A percentile compares a stretch with the other conserved stretches of the same genome.
These are phyloP conservation scores for Zaprionus lachaisei DNA, from an alignment of 1,140 invertebrate species.

Conservation along the genomic window DNA sequence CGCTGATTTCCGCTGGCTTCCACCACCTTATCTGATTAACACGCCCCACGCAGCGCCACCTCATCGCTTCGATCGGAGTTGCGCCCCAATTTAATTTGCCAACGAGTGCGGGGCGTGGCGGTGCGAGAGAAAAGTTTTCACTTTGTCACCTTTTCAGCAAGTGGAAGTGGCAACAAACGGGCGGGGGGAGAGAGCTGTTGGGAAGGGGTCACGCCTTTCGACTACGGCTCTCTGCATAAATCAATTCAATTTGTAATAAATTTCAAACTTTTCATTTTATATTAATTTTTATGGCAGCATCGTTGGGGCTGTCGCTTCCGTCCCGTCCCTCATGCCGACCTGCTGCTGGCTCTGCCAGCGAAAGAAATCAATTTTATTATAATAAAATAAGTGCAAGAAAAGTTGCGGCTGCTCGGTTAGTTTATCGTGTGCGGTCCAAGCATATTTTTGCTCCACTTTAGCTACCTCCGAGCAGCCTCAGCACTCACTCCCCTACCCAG, in stretches of 20 bases:
- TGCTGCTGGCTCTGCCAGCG: constrained; percentile 10
- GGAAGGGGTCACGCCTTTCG: background rate
- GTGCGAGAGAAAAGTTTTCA: constrained; percentile 61
- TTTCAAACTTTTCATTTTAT: constrained; percentile 83
- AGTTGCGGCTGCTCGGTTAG: constrained; percentile 56
- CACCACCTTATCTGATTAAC: constrained; percentile 71
- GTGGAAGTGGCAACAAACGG: background rate
- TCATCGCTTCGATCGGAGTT: constrained; percentile 31
- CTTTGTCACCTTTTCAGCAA: constrained; percentile 70
- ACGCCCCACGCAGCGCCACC: constrained; percentile 44
- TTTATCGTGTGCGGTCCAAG: constrained; percentile 54
- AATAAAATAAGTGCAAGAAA: constrained; percentile 79
- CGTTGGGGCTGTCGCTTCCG: constrained; percentile 36
- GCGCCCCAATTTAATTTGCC: constrained; percentile 68
- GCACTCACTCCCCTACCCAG: constrained; percentile 6
- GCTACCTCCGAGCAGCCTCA: constrained; percentile 32
- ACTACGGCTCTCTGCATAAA: constrained; percentile 63
- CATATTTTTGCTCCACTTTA: constrained; percentile 71
- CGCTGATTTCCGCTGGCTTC: constrained; percentile 41
- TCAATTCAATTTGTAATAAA: constrained; percentile 83
- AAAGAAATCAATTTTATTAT: constrained; percentile 82
- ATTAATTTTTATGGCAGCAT: constrained; percentile 78
- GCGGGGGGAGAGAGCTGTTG: background rate
- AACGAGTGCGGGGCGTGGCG: constrained; percentile 18
- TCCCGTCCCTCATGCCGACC: background rate